Conservation (phyloP, 2,888 invertebrate genomes). For the Hylaea fasciaria region DNA sequence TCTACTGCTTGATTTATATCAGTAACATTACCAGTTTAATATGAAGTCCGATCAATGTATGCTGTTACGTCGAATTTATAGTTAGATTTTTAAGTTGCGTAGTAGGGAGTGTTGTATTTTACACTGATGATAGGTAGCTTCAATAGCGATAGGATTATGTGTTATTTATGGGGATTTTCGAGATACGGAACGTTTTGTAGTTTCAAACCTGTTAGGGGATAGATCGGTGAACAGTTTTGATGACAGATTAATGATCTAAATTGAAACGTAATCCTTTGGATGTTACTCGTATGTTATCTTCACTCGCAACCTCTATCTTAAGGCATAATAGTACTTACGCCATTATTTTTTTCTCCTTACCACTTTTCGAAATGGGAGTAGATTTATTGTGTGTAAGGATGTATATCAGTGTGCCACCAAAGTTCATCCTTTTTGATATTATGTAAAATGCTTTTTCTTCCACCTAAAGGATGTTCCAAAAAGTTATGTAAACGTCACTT, state of each 20-base stretch:
- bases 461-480: no score
- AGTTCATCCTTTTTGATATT: no score
- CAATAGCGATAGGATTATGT: slow-evolving; percentile 70
- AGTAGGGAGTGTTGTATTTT: slow-evolving; percentile 58
- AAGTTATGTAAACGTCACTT: no score
- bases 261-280: slow-evolving; percentile 35
- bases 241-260: slow-evolving; percentile 50
- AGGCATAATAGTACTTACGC: background rate
- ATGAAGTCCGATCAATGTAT: slow-evolving; percentile 47
- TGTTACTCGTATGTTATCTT: slow-evolving; percentile 1
- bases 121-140: slow-evolving; percentile 64
- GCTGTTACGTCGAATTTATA: slow-evolving; percentile 19
- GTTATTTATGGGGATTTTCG: slow-evolving; percentile 71
- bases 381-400: no score
- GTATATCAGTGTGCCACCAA: no score
- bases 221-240: slow-evolving; percentile 48
- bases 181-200: slow-evolving; percentile 62
- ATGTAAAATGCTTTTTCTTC: no score
- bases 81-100: slow-evolving; percentile 28
- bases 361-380: no score
- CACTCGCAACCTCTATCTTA: background rate
- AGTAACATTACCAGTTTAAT: slow-evolving; percentile 2
- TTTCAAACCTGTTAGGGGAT: slow-evolving; percentile 50
- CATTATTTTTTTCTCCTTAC: background rate
- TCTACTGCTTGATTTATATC: slow-evolving; percentile 42